Conservation (phyloP, 2,113 vertebrate species). For the Progne subis region DNA sequence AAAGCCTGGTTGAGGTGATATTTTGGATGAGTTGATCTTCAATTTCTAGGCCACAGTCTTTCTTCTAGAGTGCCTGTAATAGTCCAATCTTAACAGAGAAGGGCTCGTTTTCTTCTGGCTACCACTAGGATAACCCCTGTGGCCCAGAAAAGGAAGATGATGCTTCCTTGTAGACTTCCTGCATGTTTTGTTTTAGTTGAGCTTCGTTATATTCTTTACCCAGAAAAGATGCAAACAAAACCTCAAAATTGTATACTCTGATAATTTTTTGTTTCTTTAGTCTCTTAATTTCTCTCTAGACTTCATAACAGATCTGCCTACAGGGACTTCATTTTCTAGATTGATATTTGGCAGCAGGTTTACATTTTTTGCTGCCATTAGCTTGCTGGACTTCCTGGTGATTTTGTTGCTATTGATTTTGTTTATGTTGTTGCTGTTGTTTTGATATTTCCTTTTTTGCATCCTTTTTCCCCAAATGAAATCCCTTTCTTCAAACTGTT, state of each 20-base stretch:
- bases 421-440: not conserved
- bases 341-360: not conserved
- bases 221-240: not conserved
- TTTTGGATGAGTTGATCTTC: not conserved
- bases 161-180: not conserved
- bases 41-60: not conserved
- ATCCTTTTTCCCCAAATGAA: rapidly evolving
- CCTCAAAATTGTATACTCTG: not conserved
- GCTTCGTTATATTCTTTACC: not conserved
- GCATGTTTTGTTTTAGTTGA: not conserved
- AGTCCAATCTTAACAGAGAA: not conserved
- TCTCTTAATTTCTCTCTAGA: not conserved
- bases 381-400: not conserved
- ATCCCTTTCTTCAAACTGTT: not conserved
- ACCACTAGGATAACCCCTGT: not conserved
- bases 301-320: not conserved
- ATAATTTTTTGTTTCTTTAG: not conserved
- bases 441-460: not conserved
- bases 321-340: not conserved
- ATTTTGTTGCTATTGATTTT: not conserved
- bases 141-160: not conserved
- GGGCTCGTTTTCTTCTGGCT: not conserved
- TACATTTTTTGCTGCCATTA: not conserved
- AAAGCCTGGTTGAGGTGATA: not conserved
- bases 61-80: not conserved